phyloP scores from a whole-genome alignment of 2,797 vertebrate genomes.

The Triplophysa yarkandensis region DNA sequence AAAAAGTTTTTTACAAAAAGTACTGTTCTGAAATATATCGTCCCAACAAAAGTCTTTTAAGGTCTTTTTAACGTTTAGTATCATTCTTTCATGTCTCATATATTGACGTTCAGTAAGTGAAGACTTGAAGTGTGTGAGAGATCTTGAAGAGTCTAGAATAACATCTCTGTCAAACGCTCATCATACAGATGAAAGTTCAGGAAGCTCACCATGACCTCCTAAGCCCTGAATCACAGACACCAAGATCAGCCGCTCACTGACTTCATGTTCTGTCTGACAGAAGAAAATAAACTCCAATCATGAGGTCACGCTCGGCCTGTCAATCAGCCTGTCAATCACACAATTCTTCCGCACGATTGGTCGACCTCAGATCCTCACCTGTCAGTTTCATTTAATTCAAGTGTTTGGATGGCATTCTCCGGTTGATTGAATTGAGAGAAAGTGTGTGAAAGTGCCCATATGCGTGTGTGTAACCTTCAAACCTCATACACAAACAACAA shows the following conservation, averaged over 20 bases:
- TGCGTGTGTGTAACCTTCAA: background rate
- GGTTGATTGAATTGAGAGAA: background rate
- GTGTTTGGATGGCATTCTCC: background rate
- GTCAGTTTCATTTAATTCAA: background rate
- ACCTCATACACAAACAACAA: background rate
- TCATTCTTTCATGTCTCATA: no score
- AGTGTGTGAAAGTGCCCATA: background rate
- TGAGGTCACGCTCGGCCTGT: conserved; percentile 26
- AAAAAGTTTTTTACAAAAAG: no score
- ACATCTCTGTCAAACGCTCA: conserved; percentile 14
- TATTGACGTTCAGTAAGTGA: no score
- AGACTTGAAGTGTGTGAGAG: background rate
- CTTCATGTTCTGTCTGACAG: conserved; percentile 45
- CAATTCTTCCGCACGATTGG: conserved; percentile 13
- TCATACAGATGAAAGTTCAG: conserved; percentile 35
- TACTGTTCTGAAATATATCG: no score
- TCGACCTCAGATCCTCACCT: conserved; percentile 19
- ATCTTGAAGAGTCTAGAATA: background rate
- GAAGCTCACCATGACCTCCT: background rate
- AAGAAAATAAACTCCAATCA: conserved; percentile 51
- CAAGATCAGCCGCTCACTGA: background rate
- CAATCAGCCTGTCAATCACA: conserved; percentile 33
- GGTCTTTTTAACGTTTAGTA: no score
- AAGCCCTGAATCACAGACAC: conserved; percentile 17
- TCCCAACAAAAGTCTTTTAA: no score